phyloP scores from a whole-genome alignment of 2,797 vertebrate genomes.

The Lacerta agilis region DNA sequence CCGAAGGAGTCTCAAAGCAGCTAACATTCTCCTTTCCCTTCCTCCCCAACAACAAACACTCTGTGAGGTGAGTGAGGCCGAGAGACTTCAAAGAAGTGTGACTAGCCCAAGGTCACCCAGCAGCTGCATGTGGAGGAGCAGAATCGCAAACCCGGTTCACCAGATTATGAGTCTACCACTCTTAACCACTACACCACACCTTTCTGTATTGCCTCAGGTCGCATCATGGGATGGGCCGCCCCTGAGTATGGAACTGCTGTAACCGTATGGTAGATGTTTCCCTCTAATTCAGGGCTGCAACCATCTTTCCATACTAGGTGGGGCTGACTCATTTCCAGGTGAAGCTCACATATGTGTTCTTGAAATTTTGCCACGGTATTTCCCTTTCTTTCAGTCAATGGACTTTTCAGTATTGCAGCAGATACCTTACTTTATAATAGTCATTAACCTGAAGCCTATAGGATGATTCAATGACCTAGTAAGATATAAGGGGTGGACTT shows the following conservation, averaged over 20 bases:
- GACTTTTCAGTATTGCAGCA: slow-evolving; percentile 2
- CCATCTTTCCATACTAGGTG: not conserved
- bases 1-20: too few relatives aligned
- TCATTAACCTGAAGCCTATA: slow-evolving; percentile 27
- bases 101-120: too few relatives aligned
- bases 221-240: not conserved
- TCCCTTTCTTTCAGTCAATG: slow-evolving; percentile 22
- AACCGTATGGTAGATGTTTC: not conserved
- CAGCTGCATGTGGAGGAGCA: too few relatives aligned
- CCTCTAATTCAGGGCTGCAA: not conserved
- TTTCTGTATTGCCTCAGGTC: too few relatives aligned
- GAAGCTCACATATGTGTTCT: not conserved
- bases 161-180: too few relatives aligned
- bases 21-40: too few relatives aligned
- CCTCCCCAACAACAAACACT: too few relatives aligned
- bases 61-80: too few relatives aligned
- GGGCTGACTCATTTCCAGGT: not conserved
- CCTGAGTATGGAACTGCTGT: not conserved
- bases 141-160: too few relatives aligned
- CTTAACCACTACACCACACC: too few relatives aligned
- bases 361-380: not conserved
- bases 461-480: slow-evolving; percentile 29
- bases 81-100: too few relatives aligned
- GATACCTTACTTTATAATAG: accelerated
- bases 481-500: not conserved